Percentiles rank a stretch among this genome's conserved stretches.
Conservation (phyloP, 2,888 invertebrate genomes). For the Vannuccia rotundouncinata region DNA sequence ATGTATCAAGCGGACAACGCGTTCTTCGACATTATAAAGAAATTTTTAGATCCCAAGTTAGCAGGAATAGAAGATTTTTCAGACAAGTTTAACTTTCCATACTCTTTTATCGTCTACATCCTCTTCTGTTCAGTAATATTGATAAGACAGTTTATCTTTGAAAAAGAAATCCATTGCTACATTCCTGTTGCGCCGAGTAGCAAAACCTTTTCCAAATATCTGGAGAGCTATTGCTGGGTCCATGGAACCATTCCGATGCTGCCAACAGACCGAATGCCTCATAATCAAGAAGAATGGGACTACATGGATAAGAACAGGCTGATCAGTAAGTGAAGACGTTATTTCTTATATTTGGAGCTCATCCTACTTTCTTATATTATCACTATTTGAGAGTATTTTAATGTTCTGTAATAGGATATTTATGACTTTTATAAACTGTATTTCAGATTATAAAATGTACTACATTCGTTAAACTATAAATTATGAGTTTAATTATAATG, state of each 20-base stretch:
- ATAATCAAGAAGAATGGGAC: constrained; percentile 13
- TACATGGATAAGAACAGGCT: not conserved
- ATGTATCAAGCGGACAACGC: too few species aligned
- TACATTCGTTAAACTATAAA: too few species aligned
- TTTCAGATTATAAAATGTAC: too few species aligned
- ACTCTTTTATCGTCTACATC: constrained; percentile 5
- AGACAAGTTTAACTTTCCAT: constrained; percentile 30
- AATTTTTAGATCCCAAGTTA: not conserved
- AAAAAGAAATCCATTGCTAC: constrained; percentile 30
- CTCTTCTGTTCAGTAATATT: constrained; percentile 21
- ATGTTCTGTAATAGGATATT: too few species aligned
- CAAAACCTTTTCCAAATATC: constrained; percentile 28
- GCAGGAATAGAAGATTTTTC: constrained; percentile 31
- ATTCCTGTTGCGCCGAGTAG: constrained; percentile 33
- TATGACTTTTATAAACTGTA: too few species aligned
- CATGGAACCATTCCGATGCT: constrained; percentile 33
- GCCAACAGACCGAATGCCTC: constrained; percentile 22
- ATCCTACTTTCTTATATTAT: not conserved
- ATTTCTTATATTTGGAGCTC: not conserved
- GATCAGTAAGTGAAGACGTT: constrained; percentile 14
- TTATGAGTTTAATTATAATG: too few species aligned
- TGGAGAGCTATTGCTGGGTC: constrained; percentile 38
- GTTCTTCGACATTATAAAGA: not conserved
- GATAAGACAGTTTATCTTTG: constrained; percentile 10
- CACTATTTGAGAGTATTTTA: too few species aligned